phyloP scores from a whole-genome alignment of 2,888 invertebrate genomes.

The Hydroisotoma schaefferi region DNA sequence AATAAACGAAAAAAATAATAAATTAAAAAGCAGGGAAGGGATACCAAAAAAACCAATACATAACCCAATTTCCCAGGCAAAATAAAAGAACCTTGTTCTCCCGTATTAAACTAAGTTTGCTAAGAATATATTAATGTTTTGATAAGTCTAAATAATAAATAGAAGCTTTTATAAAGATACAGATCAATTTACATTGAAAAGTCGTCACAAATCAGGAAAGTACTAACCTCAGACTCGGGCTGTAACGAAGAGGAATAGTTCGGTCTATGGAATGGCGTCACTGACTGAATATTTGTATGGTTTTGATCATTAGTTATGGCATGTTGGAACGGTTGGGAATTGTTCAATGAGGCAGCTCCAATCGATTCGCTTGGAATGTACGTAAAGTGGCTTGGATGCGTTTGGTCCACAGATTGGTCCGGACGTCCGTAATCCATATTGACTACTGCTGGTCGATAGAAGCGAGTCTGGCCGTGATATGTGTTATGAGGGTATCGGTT shows the following conservation, averaged over 20 bases:
- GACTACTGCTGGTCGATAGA: conserved; percentile 62
- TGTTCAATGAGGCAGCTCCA: conserved; percentile 52
- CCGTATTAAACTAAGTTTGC: background rate
- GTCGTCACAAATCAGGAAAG: too few species aligned
- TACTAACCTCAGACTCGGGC: conserved; percentile 65
- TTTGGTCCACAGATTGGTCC: conserved; percentile 34
- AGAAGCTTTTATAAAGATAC: too few species aligned
- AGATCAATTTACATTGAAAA: too few species aligned
- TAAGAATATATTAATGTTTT: too few species aligned
- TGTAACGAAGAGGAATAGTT: conserved; percentile 61
- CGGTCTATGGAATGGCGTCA: conserved; percentile 31
- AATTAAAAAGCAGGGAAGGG: conserved; percentile 12
- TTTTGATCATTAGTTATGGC: conserved; percentile 56
- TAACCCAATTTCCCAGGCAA: background rate
- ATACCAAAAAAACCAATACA: background rate
- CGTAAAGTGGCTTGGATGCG: conserved; percentile 22
- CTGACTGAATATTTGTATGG: conserved; percentile 30
- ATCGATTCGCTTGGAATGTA: conserved; percentile 63
- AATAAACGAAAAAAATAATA: conserved; percentile 29
- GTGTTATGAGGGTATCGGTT: conserved; percentile 66
- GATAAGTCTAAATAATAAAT: too few species aligned
- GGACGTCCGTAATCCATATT: conserved; percentile 57
- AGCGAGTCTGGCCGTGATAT: conserved; percentile 80
- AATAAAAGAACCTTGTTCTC: background rate
- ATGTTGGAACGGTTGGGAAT: background rate